Base-by-base conservation (phyloP, 2,888 invertebrate species). In the Rotaria macrura region DNA sequence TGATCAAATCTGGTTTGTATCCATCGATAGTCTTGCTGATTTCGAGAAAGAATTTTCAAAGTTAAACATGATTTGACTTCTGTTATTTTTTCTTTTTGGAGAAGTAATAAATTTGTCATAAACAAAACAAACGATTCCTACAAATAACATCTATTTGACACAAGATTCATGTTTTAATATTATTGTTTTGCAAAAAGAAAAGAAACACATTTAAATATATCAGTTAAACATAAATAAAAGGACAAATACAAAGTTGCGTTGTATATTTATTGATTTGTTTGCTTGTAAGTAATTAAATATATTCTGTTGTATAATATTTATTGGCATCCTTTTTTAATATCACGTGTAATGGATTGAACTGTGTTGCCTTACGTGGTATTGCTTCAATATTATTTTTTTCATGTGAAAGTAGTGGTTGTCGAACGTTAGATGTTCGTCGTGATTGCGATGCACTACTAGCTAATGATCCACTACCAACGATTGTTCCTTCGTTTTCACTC, bases 291-390 rank as follows among this genome's bases (percentile, higher is more conserved):
- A 40, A 10, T 43, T 79, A 79, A 79, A 79, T 79, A 79, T 79
- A 79, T 43, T 79, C 79, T 25, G 79, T 79, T 20, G 79, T 79
- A 43, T 79, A 79, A 40, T 79, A 79, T 43, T 79, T 79, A 43
- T 79, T 79, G 25, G 79, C 79, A 43, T 79, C 79, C 43, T 79
- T 79, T n/a, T 79, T 79, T 43, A 79, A 43, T 40, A 79, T 79
- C 38, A 79, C 43, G 20, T 79, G 79, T 79, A 79, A 43, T 14
- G 79, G 79, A 43, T 79, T 79, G 6, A 79, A 79, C 43, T 40
- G 40, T 79, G 79, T 79, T 25, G 40, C 17, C 43, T 79, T 79
- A 43, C 43, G 79, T 43, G 14, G 43, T 10, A 43, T 79, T n/a
- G 9, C 12, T 25, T 23, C n/a, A 25, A 79, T n/a, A 79, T 43